These are phyloP conservation scores for Sebastes trivittatus DNA, from an alignment of 2,797 vertebrate species.

Conservation along the genomic window DNA sequence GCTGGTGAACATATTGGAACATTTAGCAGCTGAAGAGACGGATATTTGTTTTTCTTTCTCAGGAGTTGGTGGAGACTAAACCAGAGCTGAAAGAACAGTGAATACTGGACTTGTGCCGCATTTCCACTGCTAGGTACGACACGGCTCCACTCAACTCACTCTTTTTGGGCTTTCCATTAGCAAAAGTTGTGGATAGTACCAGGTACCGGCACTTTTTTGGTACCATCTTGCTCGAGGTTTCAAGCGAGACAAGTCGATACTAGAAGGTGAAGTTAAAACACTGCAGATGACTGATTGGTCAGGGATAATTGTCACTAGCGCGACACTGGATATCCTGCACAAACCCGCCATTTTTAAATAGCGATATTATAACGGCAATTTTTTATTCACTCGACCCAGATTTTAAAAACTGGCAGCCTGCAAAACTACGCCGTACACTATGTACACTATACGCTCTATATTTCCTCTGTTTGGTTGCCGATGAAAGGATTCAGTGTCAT, in stretches of 20 bases:
- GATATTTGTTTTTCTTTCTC: neutral
- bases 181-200: neutral
- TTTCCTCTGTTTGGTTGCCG: neutral
- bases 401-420: neutral
- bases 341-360: neutral
- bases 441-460: neutral
- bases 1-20: neutral
- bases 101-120: neutral
- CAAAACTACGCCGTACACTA: neutral
- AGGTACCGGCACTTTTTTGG: neutral
- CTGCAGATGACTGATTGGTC: neutral
- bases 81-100: neutral
- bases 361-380: too few relatives aligned
- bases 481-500: neutral
- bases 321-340: neutral
- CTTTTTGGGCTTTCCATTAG: neutral
- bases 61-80: neutral
- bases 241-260: neutral
- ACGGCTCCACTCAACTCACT: neutral
- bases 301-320: neutral
- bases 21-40: neutral
- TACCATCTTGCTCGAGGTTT: neutral
- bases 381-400: neutral
- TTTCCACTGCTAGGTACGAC: too few relatives aligned
- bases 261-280: neutral